Conservation (phyloP, 1,140 invertebrate species). For the Zaprionus tsacasi region DNA sequence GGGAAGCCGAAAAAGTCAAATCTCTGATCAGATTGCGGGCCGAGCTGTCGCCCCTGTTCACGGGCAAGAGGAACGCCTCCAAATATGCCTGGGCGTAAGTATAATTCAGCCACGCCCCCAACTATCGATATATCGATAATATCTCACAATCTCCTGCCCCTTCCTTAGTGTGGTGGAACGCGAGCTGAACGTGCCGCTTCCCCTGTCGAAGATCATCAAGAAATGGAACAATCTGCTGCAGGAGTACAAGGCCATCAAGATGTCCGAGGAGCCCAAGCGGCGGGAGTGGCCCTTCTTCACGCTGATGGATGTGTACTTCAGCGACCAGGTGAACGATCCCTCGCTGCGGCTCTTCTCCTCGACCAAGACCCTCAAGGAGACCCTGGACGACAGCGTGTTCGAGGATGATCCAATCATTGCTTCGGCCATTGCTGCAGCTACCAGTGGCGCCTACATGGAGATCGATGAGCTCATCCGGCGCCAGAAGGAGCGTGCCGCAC, state of each 20-base stretch:
- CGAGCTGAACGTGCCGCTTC: slow-evolving; percentile 82
- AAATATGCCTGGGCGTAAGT: slow-evolving; percentile 85
- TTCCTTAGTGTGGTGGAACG: slow-evolving; percentile 78
- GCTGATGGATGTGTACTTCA: slow-evolving; percentile 84
- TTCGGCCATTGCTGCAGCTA: slow-evolving; percentile 82
- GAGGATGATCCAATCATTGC: slow-evolving; percentile 84
- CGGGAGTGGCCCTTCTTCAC: slow-evolving; percentile 84
- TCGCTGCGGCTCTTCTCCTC: slow-evolving; percentile 83
- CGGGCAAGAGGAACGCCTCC: slow-evolving; percentile 84
- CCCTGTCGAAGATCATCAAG: slow-evolving; percentile 84
- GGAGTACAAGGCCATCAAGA: slow-evolving; percentile 84
- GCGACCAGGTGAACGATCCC: slow-evolving; percentile 84
- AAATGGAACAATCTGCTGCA: slow-evolving; percentile 84
- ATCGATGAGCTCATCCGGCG: slow-evolving; percentile 79
- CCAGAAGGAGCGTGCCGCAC: slow-evolving; percentile 75
- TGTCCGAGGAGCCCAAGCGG: slow-evolving; percentile 84
- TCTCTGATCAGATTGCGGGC: slow-evolving; percentile 84
- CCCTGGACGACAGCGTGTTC: slow-evolving; percentile 82
- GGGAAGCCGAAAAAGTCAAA: slow-evolving; percentile 84
- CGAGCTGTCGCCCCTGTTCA: slow-evolving; percentile 83
- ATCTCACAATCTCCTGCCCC: neutral
- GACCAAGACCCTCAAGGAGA: slow-evolving; percentile 82
- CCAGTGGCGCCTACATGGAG: slow-evolving; percentile 82
- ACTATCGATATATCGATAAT: neutral
- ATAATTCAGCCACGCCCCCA: slow-evolving; percentile 14